These are phyloP conservation scores for Cardinalis cardinalis DNA, from an alignment of 2,113 vertebrate genomes.

Conservation along the genomic window DNA sequence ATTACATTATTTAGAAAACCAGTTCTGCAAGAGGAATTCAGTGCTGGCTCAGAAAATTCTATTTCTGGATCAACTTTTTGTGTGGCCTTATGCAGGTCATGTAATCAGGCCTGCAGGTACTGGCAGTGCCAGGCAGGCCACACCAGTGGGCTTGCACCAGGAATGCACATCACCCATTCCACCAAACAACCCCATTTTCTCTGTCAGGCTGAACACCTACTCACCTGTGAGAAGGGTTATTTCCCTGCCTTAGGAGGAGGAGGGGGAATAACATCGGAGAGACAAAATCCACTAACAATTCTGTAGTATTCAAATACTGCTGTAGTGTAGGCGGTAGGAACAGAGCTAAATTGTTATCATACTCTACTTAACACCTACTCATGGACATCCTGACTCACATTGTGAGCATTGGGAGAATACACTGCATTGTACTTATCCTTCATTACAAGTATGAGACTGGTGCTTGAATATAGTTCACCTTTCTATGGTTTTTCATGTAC, in stretches of 20 bases:
- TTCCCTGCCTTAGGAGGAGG: not conserved
- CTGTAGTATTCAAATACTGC: constrained; percentile 28
- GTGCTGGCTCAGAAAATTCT: not conserved
- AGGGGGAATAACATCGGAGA: not conserved
- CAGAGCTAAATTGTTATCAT: not conserved
- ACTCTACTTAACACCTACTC: constrained; percentile 37
- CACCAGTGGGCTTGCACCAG: not conserved
- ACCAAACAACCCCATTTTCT: not conserved
- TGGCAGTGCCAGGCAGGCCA: not conserved
- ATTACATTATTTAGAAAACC: not conserved
- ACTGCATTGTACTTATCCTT: not conserved
- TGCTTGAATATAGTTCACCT: not conserved
- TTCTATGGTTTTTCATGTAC: not conserved
- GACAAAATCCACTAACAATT: constrained; percentile 20
- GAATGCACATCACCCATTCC: accelerated
- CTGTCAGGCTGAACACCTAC: not conserved
- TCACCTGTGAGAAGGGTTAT: not conserved
- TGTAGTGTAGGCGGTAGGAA: not conserved
- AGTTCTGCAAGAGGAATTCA: not conserved
- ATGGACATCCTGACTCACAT: constrained; percentile 18
- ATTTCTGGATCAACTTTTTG: not conserved
- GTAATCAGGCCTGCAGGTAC: not conserved
- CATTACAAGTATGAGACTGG: not conserved
- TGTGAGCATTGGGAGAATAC: not conserved
- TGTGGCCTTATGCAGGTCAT: not conserved